Evolutionary conservation across 2,113 vertebrate species (phyloP).

Genomic region (Aythya baeri): DNA sequence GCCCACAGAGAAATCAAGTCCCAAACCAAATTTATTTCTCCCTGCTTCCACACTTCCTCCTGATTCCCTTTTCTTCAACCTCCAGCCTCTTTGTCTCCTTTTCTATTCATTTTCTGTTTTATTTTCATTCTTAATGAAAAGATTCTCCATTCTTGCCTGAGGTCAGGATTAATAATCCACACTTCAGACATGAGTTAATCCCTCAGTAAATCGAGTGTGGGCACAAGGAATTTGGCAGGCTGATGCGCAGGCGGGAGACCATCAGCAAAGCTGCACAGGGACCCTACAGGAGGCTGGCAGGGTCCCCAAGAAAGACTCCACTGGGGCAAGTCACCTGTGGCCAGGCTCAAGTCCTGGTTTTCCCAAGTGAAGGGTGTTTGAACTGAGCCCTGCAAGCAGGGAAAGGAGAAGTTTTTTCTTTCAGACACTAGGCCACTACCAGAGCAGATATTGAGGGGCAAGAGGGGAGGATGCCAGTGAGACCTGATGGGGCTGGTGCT

Average conservation of each 20-base stretch:
- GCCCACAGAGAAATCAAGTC: background rate
- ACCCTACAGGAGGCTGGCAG: background rate
- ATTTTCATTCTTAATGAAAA: constrained; percentile 10
- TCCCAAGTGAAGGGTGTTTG: background rate
- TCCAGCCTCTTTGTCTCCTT: background rate
- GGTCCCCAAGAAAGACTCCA: background rate
- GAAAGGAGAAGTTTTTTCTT: background rate
- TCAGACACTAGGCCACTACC: background rate
- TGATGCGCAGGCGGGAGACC: background rate
- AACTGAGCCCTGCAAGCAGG: background rate
- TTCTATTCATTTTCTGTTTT: background rate
- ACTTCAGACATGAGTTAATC: background rate
- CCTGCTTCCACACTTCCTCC: background rate
- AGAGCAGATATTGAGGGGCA: background rate
- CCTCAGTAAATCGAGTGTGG: background rate
- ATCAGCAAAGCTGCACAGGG: background rate
- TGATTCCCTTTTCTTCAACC: background rate
- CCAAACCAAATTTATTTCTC: background rate
- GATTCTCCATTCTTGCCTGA: background rate
- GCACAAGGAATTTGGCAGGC: fast-evolving
- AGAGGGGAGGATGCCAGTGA: background rate
- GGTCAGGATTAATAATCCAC: constrained; percentile 2
- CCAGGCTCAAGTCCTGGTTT: background rate
- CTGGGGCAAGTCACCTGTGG: background rate
- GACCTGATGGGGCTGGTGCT: background rate